These are phyloP conservation scores for Trilocha varians DNA, from an alignment of 2,888 invertebrate genomes.

Conservation along the genomic window DNA sequence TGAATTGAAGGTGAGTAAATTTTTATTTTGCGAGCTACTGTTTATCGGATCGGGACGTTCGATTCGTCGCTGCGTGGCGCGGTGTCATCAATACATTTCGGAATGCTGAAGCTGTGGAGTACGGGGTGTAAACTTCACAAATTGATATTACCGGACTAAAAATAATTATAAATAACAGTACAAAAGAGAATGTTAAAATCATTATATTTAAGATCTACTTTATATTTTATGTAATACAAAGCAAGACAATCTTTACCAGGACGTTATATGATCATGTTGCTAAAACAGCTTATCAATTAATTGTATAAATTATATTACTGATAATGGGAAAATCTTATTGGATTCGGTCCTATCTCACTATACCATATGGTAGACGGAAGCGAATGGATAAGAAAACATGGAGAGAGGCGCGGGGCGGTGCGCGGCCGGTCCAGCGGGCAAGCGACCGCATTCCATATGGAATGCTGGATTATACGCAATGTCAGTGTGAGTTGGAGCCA, in stretches of 20 bases:
- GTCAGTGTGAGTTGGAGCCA: constrained; percentile 60
- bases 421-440: constrained; percentile 50
- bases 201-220: no score
- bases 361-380: constrained; percentile 63
- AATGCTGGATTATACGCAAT: constrained; percentile 70
- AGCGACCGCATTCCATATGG: constrained; percentile 70
- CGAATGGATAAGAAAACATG: constrained; percentile 62
- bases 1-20: constrained; percentile 58
- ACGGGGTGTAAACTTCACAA: no score
- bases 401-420: constrained; percentile 52
- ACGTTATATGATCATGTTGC: no score
- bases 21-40: constrained; percentile 32
- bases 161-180: no score
- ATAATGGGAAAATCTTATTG: constrained; percentile 44
- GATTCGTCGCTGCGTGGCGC: constrained; percentile 58
- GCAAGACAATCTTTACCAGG: no score
- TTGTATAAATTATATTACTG: background rate
- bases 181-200: no score
- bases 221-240: no score
- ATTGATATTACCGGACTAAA: no score
- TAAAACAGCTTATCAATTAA: no score
- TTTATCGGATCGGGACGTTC: constrained; percentile 32
- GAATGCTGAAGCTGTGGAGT: constrained; percentile 33
- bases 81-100: constrained; percentile 40
- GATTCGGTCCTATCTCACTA: constrained; percentile 55